A percentile compares a stretch with the other conserved stretches of the same genome.
These are phyloP conservation scores for Lota lota DNA, from an alignment of 2,113 vertebrate species.

Conservation along the genomic window DNA sequence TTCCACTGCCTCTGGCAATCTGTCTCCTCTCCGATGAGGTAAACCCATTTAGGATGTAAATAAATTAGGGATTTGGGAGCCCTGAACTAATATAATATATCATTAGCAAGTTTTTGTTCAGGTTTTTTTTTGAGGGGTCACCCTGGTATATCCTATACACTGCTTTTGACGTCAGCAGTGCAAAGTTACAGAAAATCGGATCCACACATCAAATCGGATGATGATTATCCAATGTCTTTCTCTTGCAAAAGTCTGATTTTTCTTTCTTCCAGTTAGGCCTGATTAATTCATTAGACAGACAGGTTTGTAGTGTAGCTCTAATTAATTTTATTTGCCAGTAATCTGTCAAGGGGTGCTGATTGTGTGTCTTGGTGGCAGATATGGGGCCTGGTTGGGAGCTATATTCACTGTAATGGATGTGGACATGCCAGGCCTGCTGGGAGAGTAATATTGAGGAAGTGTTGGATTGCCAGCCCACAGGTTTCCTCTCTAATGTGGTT, in stretches of 20 bases:
- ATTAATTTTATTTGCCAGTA: conserved; percentile 60
- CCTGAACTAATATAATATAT: conserved; percentile 50
- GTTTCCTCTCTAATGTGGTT: conserved; percentile 68
- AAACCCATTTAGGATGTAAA: conserved; percentile 71
- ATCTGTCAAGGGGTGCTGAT: conserved; percentile 39
- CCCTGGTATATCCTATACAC: conserved; percentile 13
- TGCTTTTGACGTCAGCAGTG: conserved; percentile 4
- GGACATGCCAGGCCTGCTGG: conserved; percentile 63
- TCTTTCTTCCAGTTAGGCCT: conserved; percentile 35
- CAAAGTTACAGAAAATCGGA: conserved; percentile 14
- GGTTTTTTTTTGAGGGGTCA: conserved; percentile 38
- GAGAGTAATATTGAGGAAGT: conserved; percentile 62
- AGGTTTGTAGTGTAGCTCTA: conserved; percentile 53
- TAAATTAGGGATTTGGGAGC: conserved; percentile 57
- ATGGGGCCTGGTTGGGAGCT: conserved; percentile 57
- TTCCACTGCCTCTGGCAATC: conserved; percentile 70
- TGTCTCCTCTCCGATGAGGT: conserved; percentile 66
- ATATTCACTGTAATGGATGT: conserved; percentile 63
- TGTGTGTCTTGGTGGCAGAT: conserved; percentile 45
- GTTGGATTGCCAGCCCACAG: conserved; percentile 67
- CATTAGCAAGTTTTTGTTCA: conserved; percentile 37
- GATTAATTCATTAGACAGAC: conserved; percentile 50
- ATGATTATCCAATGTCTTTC: no score
- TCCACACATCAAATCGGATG: no score
- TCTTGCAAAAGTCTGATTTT: not conserved